Conservation (phyloP, 2,888 invertebrate genomes). For the Folsomia manolachei region DNA sequence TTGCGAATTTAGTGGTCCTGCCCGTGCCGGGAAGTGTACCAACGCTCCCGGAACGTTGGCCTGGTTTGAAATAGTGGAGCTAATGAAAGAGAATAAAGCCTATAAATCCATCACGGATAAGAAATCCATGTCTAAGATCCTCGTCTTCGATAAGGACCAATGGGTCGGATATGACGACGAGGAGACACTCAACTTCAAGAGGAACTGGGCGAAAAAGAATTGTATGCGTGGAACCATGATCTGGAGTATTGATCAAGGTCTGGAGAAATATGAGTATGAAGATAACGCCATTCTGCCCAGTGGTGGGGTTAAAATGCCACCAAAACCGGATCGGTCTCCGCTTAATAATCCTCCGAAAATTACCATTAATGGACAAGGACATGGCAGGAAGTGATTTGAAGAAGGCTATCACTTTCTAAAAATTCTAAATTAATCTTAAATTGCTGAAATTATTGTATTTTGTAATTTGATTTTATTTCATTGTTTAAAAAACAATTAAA, state of each 20-base stretch:
- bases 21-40: slow-evolving; percentile 25
- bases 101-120: slow-evolving; percentile 9
- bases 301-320: background rate
- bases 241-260: slow-evolving; percentile 34
- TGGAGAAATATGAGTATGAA: slow-evolving; percentile 2
- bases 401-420: background rate
- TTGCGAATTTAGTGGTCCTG: slow-evolving; percentile 27
- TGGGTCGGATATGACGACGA: slow-evolving; percentile 36
- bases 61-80: slow-evolving; percentile 29
- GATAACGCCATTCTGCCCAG: background rate
- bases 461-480: too few species aligned
- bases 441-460: background rate
- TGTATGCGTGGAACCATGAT: slow-evolving; percentile 31
- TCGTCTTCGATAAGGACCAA: slow-evolving; percentile 27
- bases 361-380: background rate
- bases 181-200: slow-evolving; percentile 23
- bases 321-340: background rate
- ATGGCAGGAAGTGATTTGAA: background rate
- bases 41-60: slow-evolving; percentile 31
- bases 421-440: background rate
- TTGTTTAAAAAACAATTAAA: too few species aligned
- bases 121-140: slow-evolving; percentile 16
- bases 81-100: slow-evolving; percentile 6
- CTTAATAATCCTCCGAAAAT: background rate
- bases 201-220: slow-evolving; percentile 23